A percentile compares a stretch with the other conserved stretches of the same genome.
phyloP scores from a whole-genome alignment of 2,113 vertebrate species.

The Scartelaos histophorus region DNA sequence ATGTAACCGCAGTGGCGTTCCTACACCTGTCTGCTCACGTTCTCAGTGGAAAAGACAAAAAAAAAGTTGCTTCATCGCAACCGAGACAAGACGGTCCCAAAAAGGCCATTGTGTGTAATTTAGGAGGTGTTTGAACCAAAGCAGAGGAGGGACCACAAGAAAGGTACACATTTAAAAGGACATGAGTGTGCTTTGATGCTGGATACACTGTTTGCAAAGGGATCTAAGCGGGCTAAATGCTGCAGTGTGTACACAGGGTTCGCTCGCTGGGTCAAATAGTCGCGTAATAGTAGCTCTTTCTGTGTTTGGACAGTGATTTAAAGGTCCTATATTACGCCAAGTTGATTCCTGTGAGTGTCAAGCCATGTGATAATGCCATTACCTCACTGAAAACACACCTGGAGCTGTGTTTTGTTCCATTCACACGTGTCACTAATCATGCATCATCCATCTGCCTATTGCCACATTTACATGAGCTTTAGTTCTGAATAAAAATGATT shows the following conservation, averaged over 20 bases:
- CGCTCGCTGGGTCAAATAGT: not conserved
- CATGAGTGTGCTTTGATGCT: not conserved
- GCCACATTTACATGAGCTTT: too few species aligned
- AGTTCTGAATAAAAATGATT: too few species aligned
- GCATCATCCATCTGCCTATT: too few species aligned
- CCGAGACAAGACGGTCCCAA: not conserved
- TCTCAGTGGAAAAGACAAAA: not conserved
- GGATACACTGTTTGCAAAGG: not conserved
- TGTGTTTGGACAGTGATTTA: not conserved
- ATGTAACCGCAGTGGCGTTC: not conserved
- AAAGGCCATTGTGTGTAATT: not conserved
- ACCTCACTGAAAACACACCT: too few species aligned
- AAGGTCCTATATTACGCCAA: too few species aligned
- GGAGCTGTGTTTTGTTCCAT: too few species aligned
- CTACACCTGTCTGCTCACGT: not conserved
- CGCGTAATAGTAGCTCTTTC: too few species aligned
- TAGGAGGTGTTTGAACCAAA: not conserved
- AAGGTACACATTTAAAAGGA: not conserved
- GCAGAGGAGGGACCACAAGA: not conserved
- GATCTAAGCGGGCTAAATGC: not conserved
- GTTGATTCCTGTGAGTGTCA: too few species aligned
- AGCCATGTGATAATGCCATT: too few species aligned
- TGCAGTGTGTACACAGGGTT: not conserved
- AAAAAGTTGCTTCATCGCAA: slow-evolving; percentile 13
- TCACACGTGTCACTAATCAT: too few species aligned